Evolutionary conservation across 1,140 invertebrate species (phyloP), one percentile per base, ranked within the genome.

Genomic region (Musca domestica): DNA sequence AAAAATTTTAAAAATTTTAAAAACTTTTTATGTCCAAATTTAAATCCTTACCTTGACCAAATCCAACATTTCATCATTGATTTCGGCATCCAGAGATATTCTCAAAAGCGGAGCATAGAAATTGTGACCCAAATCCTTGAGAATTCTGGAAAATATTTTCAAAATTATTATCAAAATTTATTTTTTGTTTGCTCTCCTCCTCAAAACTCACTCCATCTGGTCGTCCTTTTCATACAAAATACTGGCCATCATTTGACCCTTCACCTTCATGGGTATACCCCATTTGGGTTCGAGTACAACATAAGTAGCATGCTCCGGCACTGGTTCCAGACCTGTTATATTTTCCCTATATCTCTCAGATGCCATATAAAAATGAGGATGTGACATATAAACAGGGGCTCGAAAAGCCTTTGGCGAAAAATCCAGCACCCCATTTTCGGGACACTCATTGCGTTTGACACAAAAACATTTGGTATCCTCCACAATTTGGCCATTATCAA

Each of bases 351-450:
- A 90, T 67, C 76, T 84, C 0, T 86, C 82, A 79, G 95, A 92
- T 1, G 89, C 91, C 69, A 90, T 83, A 75, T 92, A 89, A 83
- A 95, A 96, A 83, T 97, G 94, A 0, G 94, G 94, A 73, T 90
- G 88, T 5, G 93, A 94, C 52, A 95, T 82, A 73, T 91, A 93
- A 5, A 91, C 87, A 0, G 94, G 94, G 12, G 91, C 88, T 9
- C 88, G 86, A 73, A 82, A 90, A 73, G 89, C 86, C 49, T 89
- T 90, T n/a, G 83, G 82, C 0, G 89, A 88, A 27, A 90, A 88
- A 76, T 91, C 89, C 70, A 90, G 81, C 2, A 87, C 82, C 3
- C 88, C 88, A 68, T 76, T 76, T 54, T 64, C 52, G 0, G 76
- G 78, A 69, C 83, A 85, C 69, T 81, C 81, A 0, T 79, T 71